These are phyloP conservation scores for Sphaerophoria taeniata DNA, from an alignment of 2,888 invertebrate genomes.

Conservation along the genomic window DNA sequence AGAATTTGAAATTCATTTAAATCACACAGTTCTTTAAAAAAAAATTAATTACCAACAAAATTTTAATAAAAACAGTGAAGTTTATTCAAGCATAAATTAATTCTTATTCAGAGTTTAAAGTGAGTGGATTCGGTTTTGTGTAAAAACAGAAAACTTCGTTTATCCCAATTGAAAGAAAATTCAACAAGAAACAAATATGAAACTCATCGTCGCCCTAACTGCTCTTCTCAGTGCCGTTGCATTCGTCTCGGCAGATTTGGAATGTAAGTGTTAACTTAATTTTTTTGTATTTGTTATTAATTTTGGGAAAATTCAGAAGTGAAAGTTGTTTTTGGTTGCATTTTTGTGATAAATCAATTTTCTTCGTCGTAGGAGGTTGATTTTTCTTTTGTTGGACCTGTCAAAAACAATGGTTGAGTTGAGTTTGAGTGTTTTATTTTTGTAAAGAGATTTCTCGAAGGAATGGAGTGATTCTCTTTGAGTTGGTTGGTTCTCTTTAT, in stretches of 20 bases:
- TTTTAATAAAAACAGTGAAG: conserved; percentile 46
- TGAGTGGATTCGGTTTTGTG: conserved; percentile 35
- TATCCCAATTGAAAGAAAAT: background rate
- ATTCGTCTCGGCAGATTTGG: conserved; percentile 1
- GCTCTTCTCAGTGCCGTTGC: conserved; percentile 40
- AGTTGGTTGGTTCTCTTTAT: background rate
- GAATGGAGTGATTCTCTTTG: background rate
- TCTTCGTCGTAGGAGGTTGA: conserved; percentile 43
- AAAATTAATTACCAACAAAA: conserved; percentile 8
- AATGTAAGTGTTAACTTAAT: conserved; percentile 50
- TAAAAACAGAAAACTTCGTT: background rate
- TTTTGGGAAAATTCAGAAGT: conserved; percentile 20
- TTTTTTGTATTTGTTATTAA: conserved; percentile 1
- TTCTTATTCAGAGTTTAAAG: conserved; percentile 46
- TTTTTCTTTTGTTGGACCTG: background rate
- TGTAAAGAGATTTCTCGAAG: conserved; percentile 22
- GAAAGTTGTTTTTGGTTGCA: conserved; percentile 45
- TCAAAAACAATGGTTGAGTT: background rate
- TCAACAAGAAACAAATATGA: conserved; percentile 50
- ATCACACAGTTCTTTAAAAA: conserved; percentile 58
- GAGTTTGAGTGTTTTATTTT: background rate
- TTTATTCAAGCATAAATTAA: conserved; percentile 28
- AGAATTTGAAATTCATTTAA: conserved; percentile 84
- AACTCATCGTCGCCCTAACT: conserved; percentile 41
- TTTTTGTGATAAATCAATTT: conserved; percentile 29